Conservation (phyloP, 2,113 vertebrate genomes). For the Dicrurus megarhynchus region DNA sequence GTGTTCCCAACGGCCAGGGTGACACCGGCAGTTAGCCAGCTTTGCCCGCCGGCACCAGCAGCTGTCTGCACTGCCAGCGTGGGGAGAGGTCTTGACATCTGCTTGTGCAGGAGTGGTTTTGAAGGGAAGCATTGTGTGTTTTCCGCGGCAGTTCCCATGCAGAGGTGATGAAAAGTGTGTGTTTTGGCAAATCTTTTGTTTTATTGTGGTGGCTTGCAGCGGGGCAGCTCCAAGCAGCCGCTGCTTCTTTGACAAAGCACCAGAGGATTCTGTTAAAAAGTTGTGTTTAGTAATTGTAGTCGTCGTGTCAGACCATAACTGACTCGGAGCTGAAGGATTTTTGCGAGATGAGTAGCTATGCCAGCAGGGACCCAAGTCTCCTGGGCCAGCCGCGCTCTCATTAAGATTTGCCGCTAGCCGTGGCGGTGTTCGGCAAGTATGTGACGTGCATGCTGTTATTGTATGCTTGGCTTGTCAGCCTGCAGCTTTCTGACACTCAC, state of each 20-base stretch:
- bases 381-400: conserved; percentile 86
- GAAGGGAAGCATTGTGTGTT: conserved; percentile 58
- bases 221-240: conserved; percentile 75
- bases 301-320: conserved; percentile 85
- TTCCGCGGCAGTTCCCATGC: conserved; percentile 32
- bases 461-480: conserved; percentile 90
- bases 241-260: conserved; percentile 83
- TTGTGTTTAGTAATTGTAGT: conserved; percentile 89
- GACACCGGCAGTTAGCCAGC: neutral
- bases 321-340: conserved; percentile 88
- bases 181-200: conserved; percentile 83
- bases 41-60: fast-evolving
- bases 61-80: fast-evolving
- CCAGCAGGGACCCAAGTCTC: conserved; percentile 89
- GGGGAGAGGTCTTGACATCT: conserved; percentile 29
- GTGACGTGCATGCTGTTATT: conserved; percentile 91
- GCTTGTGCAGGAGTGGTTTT: conserved; percentile 33
- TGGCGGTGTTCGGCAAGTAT: conserved; percentile 86
- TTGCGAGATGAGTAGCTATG: conserved; percentile 85
- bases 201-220: conserved; percentile 72
- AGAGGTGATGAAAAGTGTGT: conserved; percentile 71
- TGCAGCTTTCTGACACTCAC: conserved; percentile 89
- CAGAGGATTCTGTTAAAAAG: conserved; percentile 87
- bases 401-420: conserved; percentile 92
- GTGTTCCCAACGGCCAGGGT: neutral